Base-by-base conservation (phyloP, 2,888 invertebrate species). In the Rotaria socialis region DNA sequence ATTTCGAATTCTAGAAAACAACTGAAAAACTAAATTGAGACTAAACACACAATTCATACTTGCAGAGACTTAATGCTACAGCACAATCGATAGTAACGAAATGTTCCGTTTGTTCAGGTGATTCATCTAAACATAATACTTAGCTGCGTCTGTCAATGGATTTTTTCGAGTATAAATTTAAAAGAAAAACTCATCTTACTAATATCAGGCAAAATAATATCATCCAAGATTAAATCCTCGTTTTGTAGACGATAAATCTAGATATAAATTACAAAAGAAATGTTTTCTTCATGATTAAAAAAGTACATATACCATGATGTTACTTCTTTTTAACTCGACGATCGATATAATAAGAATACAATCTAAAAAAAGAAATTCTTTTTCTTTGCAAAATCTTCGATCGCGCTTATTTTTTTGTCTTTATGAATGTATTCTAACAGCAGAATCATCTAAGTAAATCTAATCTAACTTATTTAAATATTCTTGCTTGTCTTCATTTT, bases 1-100 rank as follows among this genome's bases (percentile, higher is more conserved):
- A 80, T 80, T 43, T 24, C 80, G 80, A 80, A n/a, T 80, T 47
- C 80, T 80, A 80, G 0, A 80, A 80, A 47, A 80, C 19, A 10
- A 5, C 10, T 19, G 1, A 24, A 3, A 55, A 55, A 11, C 0
- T 22, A 16, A n/a, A n/a, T 16, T 35, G 35, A 35, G 35, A 35
- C 35, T 35, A 35, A 35, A 35, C 35, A n/a, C 8, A 7, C 2
- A 1, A 19, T 2, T 47, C 80, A 10, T 80, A 80, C 80, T 80
- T 80, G 80, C 80, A 80, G n/a, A 80, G 24, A 11, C 22, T 47
- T 14, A 80, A 24, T 6, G 80, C 80, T n/a, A 80, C 47, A 2
- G 43, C 47, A 80, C 43, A 47, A n/a, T 80, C 80, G 19, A 80
- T 11, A 80, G n/a, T 47, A 11, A 80, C 14, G 1, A 80, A 14